These are phyloP conservation scores for Plecturocebus donacophilus DNA, from an alignment of 2,113 vertebrate genomes.

Conservation along the genomic window DNA sequence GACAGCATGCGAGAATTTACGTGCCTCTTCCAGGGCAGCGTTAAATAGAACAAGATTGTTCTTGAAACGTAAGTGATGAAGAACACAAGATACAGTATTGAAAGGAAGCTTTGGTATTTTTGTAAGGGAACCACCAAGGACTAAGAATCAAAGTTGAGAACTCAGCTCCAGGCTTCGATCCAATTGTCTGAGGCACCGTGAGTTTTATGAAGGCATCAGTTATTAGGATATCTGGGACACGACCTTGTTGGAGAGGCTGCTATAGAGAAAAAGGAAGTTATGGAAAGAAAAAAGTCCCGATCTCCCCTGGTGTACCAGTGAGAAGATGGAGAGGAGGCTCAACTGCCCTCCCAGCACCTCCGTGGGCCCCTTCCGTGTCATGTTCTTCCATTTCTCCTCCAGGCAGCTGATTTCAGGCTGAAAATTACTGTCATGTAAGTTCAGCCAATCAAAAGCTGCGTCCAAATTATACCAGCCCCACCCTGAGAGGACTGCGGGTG, in stretches of 20 bases:
- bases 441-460: constrained; percentile 75
- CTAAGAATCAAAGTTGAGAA: background rate
- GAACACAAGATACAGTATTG: background rate
- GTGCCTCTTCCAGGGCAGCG: background rate
- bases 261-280: constrained; percentile 30
- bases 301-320: background rate
- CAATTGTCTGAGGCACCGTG: background rate
- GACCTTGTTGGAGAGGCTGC: constrained; percentile 12
- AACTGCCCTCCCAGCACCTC: constrained; percentile 68
- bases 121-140: background rate
- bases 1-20: constrained; percentile 33
- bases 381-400: constrained; percentile 73
- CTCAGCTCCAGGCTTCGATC: background rate
- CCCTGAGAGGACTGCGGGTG: constrained; percentile 78
- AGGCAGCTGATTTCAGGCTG: constrained; percentile 69
- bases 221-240: background rate
- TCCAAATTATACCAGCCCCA: constrained; percentile 79
- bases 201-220: background rate
- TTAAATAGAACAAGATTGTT: background rate
- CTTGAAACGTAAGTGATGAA: background rate
- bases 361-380: constrained; percentile 48
- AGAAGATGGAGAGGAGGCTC: constrained; percentile 43
- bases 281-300: background rate
- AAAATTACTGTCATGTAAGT: constrained; percentile 73
- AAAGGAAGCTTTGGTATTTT: background rate